Conservation (phyloP, 2,113 vertebrate genomes). For the Oreocharis arfaki region DNA sequence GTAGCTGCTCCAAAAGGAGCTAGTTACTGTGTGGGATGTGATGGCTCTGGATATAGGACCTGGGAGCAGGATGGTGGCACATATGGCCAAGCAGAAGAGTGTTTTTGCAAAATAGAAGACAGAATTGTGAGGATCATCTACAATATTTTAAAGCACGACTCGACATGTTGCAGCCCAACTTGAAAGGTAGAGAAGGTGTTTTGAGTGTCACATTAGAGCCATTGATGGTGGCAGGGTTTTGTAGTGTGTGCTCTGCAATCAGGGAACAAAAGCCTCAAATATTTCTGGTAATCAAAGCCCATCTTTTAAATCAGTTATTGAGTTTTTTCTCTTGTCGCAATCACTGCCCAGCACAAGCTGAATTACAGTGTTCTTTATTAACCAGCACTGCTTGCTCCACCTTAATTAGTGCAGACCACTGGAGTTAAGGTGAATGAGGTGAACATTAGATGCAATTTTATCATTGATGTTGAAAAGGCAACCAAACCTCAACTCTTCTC, state of each 20-base stretch:
- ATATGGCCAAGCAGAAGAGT: neutral
- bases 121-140: neutral
- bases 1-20: neutral
- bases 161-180: neutral
- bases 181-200: neutral
- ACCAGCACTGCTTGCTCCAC: conserved; percentile 26
- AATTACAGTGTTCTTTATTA: conserved; percentile 19
- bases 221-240: conserved; percentile 2
- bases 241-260: neutral
- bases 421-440: conserved; percentile 50
- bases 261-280: conserved; percentile 20
- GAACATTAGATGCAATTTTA: conserved; percentile 48
- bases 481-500: neutral
- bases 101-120: neutral
- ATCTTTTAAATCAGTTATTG: conserved; percentile 35
- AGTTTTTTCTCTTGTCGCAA: conserved; percentile 16
- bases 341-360: conserved; percentile 24
- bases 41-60: neutral
- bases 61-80: neutral
- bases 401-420: conserved; percentile 55
- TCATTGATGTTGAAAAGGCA: conserved; percentile 56
- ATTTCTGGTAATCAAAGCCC: conserved; percentile 54
- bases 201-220: neutral
- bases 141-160: neutral
- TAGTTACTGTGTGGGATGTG: neutral